Evolutionary conservation across 2,888 invertebrate species (phyloP), one percentile per base, ranked within the genome.

Genomic region (Mayetiola destructor): DNA sequence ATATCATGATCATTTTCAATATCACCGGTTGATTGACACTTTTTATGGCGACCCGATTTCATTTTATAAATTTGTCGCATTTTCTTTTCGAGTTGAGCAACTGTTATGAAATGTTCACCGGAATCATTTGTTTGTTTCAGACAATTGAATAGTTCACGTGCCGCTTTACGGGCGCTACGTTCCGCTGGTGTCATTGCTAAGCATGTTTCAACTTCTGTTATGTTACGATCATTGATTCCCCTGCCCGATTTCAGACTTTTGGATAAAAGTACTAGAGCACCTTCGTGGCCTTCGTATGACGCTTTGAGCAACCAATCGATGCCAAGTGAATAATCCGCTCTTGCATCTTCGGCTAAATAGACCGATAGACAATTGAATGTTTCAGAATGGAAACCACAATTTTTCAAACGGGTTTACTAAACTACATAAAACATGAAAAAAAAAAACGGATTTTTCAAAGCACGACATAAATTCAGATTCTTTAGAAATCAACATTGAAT

Each of bases 251-350:
- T 80, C 63, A 61, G 67, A 63, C 72, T 72, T 42, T 72, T 68
- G 2, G 64, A 64, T 2, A 95, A 75, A 66, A 91, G 77, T 59
- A 80, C 80, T 35, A 90, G 86, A 0, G 93, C 93, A 68, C 91
- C 89, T 42, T 82, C 79, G 64, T 91, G 90, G 0, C 93, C 94
- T 70, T 93, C 91, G 65, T 90, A 88, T 0, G 93, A 91, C 2
- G 94, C 92, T 72, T 87, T 85, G n/a, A 91, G 83, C 54, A 94
- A 72, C 93, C 93, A 94, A 65, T 88, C 85, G 55, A 94, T 80
- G 0, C 91, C 93, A 62, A 87, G 78, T 62, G 83, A 80, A 60
- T 84, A 86, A 55, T 56, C 36, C 39, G 32, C 56, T 42, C 56
- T 27, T 39, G 57, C 57, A 37, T 42, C 35, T 18, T 57, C 40